Conservation (phyloP, 2,797 vertebrate species). For the Lepidocolaptes lacrymiger region DNA sequence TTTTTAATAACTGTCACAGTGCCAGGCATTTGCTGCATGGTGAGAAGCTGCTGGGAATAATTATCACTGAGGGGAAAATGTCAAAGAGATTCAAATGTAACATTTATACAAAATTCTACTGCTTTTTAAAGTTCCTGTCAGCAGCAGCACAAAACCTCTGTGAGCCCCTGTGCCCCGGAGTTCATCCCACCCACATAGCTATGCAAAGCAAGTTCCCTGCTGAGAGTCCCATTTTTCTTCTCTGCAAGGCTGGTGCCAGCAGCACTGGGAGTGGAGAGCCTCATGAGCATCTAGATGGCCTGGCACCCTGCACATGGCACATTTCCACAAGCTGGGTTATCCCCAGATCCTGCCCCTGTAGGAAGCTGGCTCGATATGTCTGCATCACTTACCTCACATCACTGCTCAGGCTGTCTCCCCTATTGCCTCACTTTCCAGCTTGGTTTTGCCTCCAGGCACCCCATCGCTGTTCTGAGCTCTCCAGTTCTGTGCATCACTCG, state of each 20-base stretch:
- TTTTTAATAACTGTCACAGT: conserved; percentile 4
- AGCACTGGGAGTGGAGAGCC: neutral
- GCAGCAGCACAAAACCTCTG: neutral
- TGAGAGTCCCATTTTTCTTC: neutral
- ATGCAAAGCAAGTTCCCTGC: neutral
- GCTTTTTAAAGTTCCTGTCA: neutral
- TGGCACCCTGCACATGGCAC: rapidly evolving
- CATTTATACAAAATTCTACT: neutral
- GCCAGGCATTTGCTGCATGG: neutral
- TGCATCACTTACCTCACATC: neutral
- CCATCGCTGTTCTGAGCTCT: rapidly evolving
- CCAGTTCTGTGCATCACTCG: neutral
- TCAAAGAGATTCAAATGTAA: neutral
- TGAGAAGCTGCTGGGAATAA: conserved; percentile 19
- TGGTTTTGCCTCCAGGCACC: neutral
- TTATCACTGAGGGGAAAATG: neutral
- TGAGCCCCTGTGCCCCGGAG: rapidly evolving
- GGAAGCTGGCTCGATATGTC: neutral
- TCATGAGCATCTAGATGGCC: rapidly evolving
- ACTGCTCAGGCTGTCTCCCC: neutral
- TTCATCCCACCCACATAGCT: neutral
- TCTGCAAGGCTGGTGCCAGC: neutral
- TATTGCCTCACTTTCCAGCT: neutral
- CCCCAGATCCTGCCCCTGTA: rapidly evolving
- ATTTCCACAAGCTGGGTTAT: neutral